A percentile compares a stretch with the other conserved stretches of the same genome.
Conservation (phyloP, 64 coral and sea anemone genomes). For the Montipora capricornis region DNA sequence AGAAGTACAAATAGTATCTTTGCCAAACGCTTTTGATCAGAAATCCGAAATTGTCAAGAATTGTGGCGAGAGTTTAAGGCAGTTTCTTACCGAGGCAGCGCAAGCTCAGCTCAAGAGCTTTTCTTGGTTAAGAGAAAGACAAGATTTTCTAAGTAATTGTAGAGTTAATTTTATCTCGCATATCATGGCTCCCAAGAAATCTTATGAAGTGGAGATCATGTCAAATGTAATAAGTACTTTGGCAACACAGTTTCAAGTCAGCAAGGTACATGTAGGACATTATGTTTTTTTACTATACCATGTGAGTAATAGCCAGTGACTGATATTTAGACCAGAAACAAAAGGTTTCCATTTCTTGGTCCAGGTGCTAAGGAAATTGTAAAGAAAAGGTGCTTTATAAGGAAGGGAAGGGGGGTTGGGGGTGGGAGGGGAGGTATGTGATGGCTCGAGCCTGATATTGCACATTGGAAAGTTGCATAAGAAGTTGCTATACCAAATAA, state of each 20-base stretch:
- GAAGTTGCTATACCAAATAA: too few relatives aligned
- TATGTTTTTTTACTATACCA: neutral
- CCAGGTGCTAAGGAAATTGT: too few relatives aligned
- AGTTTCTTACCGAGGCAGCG: constrained; percentile 4
- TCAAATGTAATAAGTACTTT: constrained; percentile 34
- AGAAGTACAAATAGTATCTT: constrained; percentile 31
- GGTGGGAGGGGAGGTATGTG: too few relatives aligned
- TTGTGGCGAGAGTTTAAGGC: neutral
- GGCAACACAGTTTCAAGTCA: constrained; percentile 3
- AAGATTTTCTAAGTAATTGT: neutral
- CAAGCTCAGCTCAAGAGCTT: constrained; percentile 48
- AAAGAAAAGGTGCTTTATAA: too few relatives aligned
- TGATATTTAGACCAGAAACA: too few relatives aligned
- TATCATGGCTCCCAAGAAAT: constrained; percentile 77
- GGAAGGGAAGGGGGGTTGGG: too few relatives aligned
- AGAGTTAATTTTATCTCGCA: constrained; percentile 35
- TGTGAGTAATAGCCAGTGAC: too few relatives aligned
- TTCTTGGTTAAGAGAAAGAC: constrained; percentile 20
- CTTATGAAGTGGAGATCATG: constrained; percentile 71
- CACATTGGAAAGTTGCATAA: too few relatives aligned
- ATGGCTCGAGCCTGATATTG: too few relatives aligned
- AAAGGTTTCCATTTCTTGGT: too few relatives aligned
- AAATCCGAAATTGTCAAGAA: neutral
- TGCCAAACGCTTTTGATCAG: constrained; percentile 19
- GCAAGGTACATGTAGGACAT: constrained; percentile 18